Conservation (phyloP, 2,113 vertebrate species). For the Ciconia maguari region DNA sequence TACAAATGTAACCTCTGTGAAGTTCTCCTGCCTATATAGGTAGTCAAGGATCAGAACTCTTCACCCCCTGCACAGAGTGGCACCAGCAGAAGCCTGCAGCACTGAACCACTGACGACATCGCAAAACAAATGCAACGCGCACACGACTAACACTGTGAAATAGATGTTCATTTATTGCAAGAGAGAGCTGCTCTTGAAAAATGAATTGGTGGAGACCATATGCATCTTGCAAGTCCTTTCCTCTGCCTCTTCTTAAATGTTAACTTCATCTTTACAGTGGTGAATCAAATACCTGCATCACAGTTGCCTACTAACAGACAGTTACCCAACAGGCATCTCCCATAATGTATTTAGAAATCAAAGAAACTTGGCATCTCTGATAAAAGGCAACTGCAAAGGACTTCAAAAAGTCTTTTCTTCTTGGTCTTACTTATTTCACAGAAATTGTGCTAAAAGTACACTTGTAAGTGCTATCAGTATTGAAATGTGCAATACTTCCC, state of each 20-base stretch:
- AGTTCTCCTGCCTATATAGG: neutral
- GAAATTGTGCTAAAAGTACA: neutral
- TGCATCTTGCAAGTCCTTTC: neutral
- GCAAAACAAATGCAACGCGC: fast-evolving
- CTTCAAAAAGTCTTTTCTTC: neutral
- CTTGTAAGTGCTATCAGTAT: neutral
- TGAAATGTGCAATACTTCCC: neutral
- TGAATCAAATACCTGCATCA: neutral
- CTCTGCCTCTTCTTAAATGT: neutral
- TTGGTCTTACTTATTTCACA: neutral
- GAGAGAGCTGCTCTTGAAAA: neutral
- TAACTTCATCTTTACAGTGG: neutral
- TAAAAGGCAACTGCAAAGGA: neutral
- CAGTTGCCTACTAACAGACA: neutral
- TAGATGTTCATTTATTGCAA: neutral
- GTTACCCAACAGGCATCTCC: neutral
- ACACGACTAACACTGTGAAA: neutral
- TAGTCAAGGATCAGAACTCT: neutral
- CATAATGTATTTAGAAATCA: neutral
- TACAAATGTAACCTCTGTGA: neutral
- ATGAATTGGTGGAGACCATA: fast-evolving
- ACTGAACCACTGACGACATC: neutral
- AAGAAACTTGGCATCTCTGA: neutral
- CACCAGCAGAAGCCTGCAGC: neutral
- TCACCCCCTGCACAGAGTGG: neutral